These are phyloP conservation scores for Acleris cristana DNA, from an alignment of 2,888 invertebrate genomes.

Conservation along the genomic window DNA sequence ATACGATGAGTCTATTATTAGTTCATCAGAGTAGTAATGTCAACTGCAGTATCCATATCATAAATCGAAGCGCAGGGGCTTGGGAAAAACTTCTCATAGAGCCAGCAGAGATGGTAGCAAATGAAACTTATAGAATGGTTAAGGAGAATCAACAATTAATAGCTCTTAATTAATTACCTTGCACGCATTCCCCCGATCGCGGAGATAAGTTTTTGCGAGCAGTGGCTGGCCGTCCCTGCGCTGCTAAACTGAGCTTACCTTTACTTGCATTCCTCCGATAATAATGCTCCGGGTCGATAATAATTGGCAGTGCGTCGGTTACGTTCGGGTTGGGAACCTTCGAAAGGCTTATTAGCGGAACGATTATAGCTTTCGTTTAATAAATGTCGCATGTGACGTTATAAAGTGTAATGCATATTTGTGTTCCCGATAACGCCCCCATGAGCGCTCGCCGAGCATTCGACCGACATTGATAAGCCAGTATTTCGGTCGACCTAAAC, in stretches of 20 bases:
- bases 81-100: slow-evolving; percentile 44
- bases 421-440: slow-evolving; percentile 64
- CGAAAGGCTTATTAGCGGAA: slow-evolving; percentile 26
- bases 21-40: slow-evolving; percentile 34
- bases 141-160: slow-evolving; percentile 67
- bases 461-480: slow-evolving; percentile 64
- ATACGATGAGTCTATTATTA: slow-evolving; percentile 30
- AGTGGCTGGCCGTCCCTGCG: slow-evolving; percentile 36
- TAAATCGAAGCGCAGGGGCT: slow-evolving; percentile 42
- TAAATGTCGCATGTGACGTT: slow-evolving; percentile 9
- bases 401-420: slow-evolving; percentile 26
- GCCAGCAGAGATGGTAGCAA: slow-evolving; percentile 22
- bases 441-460: slow-evolving; percentile 54
- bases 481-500: slow-evolving; percentile 42
- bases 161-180: slow-evolving; percentile 71
- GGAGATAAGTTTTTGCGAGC: slow-evolving; percentile 54
- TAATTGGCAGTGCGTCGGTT: slow-evolving; percentile 27
- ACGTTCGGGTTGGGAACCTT: slow-evolving; percentile 14
- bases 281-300: slow-evolving; percentile 31
- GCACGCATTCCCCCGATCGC: slow-evolving; percentile 56
- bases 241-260: slow-evolving; percentile 20
- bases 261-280: slow-evolving; percentile 33
- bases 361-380: slow-evolving; percentile 29
- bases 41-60: slow-evolving; percentile 41
- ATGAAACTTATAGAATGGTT: slow-evolving; percentile 52